phyloP scores from a whole-genome alignment of 2,797 vertebrate species.

The Acanthornis magna region DNA sequence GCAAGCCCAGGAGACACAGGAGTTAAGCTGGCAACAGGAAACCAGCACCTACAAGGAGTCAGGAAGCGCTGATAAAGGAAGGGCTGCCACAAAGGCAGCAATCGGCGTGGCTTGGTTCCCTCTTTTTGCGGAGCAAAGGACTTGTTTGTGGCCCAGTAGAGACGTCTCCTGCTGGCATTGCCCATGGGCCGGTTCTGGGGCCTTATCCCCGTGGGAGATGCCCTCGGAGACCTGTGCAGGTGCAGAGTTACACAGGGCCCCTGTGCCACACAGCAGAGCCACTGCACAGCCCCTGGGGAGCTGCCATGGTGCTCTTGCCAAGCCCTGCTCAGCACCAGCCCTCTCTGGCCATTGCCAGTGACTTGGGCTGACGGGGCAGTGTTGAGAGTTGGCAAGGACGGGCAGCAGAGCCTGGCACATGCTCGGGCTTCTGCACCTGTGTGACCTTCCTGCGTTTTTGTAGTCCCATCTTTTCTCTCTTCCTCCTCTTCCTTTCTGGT shows the following conservation, averaged over 20 bases:
- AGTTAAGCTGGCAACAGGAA: neutral
- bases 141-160: neutral
- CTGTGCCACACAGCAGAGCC: neutral
- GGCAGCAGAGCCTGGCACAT: no score
- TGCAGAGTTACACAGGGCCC: neutral
- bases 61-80: no score
- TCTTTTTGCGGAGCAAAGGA: neutral
- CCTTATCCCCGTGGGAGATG: neutral
- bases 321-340: neutral
- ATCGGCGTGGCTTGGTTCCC: no score
- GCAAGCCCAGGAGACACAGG: neutral
- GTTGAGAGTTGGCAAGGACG: no score
- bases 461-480: no score
- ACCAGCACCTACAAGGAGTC: neutral
- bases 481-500: no score
- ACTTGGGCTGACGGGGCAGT: no score
- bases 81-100: no score
- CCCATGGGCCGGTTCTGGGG: no score
- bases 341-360: neutral
- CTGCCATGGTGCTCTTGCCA: neutral
- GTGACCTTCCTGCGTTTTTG: no score
- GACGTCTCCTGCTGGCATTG: neutral
- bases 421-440: no score
- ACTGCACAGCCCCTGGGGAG: neutral
- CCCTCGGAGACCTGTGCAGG: no score